phyloP scores from a whole-genome alignment of 2,888 invertebrate species.

The Scrobipalpa atriplicella region DNA sequence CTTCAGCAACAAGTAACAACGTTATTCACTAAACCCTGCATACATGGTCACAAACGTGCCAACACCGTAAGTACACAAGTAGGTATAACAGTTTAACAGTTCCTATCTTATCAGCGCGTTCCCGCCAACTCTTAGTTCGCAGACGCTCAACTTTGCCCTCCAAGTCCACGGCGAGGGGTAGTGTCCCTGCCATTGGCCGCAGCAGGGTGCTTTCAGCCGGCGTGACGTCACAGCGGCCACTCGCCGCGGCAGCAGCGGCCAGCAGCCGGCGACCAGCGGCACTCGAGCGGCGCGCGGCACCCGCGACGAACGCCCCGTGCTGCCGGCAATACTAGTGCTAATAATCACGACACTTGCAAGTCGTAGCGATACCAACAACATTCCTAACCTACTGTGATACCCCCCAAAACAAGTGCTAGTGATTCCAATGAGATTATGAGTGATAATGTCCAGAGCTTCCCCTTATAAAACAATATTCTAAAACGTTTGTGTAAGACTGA shows the following conservation, averaged over 20 bases:
- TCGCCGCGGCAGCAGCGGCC: background rate
- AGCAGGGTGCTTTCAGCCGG: background rate
- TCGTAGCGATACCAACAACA: background rate
- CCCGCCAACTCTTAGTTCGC: background rate
- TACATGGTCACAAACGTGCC: too few relatives aligned
- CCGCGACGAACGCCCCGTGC: slow-evolving; percentile 8
- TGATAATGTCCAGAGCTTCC: slow-evolving; percentile 70
- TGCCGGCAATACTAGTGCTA: background rate
- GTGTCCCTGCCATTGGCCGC: slow-evolving; percentile 9
- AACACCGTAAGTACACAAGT: background rate
- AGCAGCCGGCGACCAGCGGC: background rate
- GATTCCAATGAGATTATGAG: slow-evolving; percentile 32
- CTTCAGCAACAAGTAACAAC: too few relatives aligned
- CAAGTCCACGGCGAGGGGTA: background rate
- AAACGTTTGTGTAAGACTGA: slow-evolving; percentile 24
- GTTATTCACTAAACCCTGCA: too few relatives aligned
- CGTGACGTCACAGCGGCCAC: slow-evolving; percentile 13
- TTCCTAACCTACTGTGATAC: slow-evolving; percentile 27
- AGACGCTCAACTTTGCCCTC: background rate
- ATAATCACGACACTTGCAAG: background rate
- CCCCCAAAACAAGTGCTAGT: slow-evolving; percentile 23
- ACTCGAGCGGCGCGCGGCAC: slow-evolving; percentile 1
- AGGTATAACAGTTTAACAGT: background rate
- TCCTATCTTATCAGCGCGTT: background rate
- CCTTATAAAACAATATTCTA: slow-evolving; percentile 66